phyloP scores from a whole-genome alignment of 2,113 vertebrate genomes.

The Ciconia maguari region DNA sequence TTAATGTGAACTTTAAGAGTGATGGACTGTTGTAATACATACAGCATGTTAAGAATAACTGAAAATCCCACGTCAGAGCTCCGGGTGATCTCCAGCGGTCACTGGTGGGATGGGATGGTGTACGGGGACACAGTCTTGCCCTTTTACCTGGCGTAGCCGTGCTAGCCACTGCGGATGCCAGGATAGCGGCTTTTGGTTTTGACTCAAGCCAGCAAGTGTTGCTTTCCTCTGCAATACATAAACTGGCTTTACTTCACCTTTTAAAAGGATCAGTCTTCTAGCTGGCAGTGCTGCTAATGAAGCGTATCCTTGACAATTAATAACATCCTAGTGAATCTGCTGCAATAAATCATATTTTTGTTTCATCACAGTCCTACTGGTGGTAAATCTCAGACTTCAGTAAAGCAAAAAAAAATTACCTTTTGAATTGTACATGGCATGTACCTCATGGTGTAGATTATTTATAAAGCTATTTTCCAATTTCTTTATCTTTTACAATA shows the following conservation, averaged over 20 bases:
- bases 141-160: background rate
- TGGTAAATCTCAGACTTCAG: background rate
- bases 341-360: background rate
- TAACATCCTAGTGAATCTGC: background rate
- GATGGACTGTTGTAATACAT: background rate
- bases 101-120: background rate
- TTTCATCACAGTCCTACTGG: background rate
- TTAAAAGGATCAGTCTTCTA: background rate
- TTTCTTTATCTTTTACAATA: background rate
- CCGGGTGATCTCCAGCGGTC: background rate
- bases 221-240: background rate
- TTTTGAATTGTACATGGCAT: background rate
- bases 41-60: background rate
- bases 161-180: fast-evolving
- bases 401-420: background rate
- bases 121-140: background rate
- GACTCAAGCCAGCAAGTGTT: background rate
- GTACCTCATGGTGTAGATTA: background rate
- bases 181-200: background rate
- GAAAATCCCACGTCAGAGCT: background rate
- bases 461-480: background rate
- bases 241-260: background rate
- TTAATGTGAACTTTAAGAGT: background rate
- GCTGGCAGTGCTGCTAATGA: background rate
- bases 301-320: background rate